phyloP scores from a whole-genome alignment of 2,888 invertebrate genomes.

The Drosophila koepferae region DNA sequence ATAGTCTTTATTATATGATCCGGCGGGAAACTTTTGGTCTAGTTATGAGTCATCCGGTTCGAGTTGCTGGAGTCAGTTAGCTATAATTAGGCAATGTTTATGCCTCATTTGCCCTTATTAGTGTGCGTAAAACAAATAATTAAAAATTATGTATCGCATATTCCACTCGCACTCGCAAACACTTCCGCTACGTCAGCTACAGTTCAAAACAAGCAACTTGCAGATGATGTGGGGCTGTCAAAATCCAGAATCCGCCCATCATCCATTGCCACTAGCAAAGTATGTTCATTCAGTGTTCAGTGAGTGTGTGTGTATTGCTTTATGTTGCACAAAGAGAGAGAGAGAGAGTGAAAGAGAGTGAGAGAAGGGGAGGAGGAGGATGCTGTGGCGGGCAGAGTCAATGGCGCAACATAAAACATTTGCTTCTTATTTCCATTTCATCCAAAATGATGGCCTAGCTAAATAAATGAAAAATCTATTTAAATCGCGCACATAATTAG shows the following conservation, averaged over 20 bases:
- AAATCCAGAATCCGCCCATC: slow-evolving; percentile 55
- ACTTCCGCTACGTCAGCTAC: slow-evolving; percentile 74
- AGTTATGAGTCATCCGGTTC: slow-evolving; percentile 23
- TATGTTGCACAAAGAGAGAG: slow-evolving; percentile 26
- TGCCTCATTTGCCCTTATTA: slow-evolving; percentile 79
- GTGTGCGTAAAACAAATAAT: slow-evolving; percentile 75
- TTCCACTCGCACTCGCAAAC: slow-evolving; percentile 51
- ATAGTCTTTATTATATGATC: background rate
- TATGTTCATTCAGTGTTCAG: slow-evolving; percentile 11
- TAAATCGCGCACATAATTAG: slow-evolving; percentile 82
- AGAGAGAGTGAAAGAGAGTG: no score
- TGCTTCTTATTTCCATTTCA: slow-evolving; percentile 73
- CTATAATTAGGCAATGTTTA: slow-evolving; percentile 78
- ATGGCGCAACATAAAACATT: slow-evolving; percentile 79
- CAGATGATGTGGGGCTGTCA: slow-evolving; percentile 77
- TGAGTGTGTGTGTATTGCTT: slow-evolving; percentile 9
- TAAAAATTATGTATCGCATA: slow-evolving; percentile 65
- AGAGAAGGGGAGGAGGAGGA: background rate
- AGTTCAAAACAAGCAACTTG: slow-evolving; percentile 65
- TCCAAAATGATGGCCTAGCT: slow-evolving; percentile 76
- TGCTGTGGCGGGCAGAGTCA: slow-evolving; percentile 40
- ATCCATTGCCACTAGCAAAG: slow-evolving; percentile 5
- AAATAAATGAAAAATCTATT: slow-evolving; percentile 81
- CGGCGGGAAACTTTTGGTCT: background rate
- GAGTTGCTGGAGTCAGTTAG: slow-evolving; percentile 9